Conservation (phyloP, 2,888 invertebrate genomes). For the Eremobia ochroleuca region DNA sequence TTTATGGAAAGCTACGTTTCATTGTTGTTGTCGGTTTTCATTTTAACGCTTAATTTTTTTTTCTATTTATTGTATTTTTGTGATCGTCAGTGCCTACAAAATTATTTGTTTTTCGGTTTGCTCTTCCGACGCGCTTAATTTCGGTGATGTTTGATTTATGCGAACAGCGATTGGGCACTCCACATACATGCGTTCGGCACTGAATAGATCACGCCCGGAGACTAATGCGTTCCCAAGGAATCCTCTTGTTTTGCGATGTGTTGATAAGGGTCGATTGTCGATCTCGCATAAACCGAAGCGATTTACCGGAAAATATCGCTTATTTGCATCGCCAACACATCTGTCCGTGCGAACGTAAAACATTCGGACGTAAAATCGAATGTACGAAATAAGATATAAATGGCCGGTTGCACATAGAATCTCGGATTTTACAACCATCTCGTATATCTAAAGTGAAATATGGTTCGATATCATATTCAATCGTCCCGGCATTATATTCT, state of each 20-base stretch:
- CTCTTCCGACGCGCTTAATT: constrained; percentile 81
- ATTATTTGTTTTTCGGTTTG: constrained; percentile 85
- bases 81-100: constrained; percentile 74
- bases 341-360: constrained; percentile 79
- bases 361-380: constrained; percentile 83
- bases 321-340: constrained; percentile 87
- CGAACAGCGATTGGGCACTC: constrained; percentile 69
- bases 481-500: constrained; percentile 74
- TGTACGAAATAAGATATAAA: constrained; percentile 86
- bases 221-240: constrained; percentile 79
- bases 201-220: constrained; percentile 76
- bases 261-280: constrained; percentile 78
- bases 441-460: constrained; percentile 83
- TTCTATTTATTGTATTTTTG: constrained; percentile 83
- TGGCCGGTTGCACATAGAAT: constrained; percentile 80
- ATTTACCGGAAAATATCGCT: constrained; percentile 85
- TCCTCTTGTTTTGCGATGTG: constrained; percentile 80
- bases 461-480: constrained; percentile 80
- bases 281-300: constrained; percentile 79
- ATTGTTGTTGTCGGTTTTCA: constrained; percentile 89
- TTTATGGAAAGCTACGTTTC: constrained; percentile 89
- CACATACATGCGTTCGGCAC: constrained; percentile 66
- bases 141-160: constrained; percentile 82
- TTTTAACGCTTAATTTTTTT: constrained; percentile 87
- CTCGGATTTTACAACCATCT: constrained; percentile 83